phyloP scores from a whole-genome alignment of 2,797 vertebrate species.

The Oophaga sylvatica region DNA sequence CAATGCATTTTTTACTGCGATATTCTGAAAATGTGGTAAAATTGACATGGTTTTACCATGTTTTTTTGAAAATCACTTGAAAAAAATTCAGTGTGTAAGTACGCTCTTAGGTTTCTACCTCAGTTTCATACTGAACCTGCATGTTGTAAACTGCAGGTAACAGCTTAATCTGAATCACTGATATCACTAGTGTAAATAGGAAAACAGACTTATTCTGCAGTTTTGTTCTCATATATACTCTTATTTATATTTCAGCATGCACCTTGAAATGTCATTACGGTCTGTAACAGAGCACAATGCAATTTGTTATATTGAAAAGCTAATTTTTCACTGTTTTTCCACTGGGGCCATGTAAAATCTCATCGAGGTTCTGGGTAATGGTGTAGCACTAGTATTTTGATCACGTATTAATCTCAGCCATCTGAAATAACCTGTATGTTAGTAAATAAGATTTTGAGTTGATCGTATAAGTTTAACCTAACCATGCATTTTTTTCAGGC shows the following conservation, averaged over 20 bases:
- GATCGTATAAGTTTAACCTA: not conserved
- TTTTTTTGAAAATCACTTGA: no score
- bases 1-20: no score
- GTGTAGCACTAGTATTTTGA: slow-evolving; percentile 61
- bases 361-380: slow-evolving; percentile 39
- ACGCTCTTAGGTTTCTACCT: no score
- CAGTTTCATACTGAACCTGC: no score
- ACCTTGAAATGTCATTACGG: slow-evolving; percentile 72
- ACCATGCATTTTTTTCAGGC: not conserved
- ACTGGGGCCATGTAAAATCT: slow-evolving; percentile 66
- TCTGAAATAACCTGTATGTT: slow-evolving; percentile 60
- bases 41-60: no score
- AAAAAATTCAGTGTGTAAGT: no score
- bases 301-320: slow-evolving; percentile 77
- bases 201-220: not conserved
- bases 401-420: slow-evolving; percentile 53
- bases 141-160: no score
- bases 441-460: slow-evolving; percentile 24
- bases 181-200: not conserved
- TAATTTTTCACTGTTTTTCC: slow-evolving; percentile 75
- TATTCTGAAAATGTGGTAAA: no score
- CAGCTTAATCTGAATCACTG: no score
- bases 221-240: not conserved
- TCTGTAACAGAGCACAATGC: slow-evolving; percentile 67
- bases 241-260: slow-evolving; percentile 31